These are phyloP conservation scores for Argynnis bischoffii DNA, from an alignment of 2,888 invertebrate species.

Conservation along the genomic window DNA sequence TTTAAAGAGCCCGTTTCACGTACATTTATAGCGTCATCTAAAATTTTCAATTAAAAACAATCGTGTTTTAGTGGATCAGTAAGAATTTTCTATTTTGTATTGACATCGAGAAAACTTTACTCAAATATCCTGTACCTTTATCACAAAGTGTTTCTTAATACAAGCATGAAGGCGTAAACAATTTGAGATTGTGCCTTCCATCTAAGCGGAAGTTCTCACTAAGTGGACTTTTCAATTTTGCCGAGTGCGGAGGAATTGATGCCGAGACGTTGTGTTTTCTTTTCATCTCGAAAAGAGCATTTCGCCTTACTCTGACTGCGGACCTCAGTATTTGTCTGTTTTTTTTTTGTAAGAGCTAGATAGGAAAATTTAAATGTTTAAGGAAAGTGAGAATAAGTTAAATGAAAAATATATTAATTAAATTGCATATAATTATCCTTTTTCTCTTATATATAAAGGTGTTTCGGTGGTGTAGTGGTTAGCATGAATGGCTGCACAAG, in stretches of 20 bases:
- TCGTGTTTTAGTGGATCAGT: slow-evolving; percentile 3
- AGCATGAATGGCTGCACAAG: too few relatives aligned
- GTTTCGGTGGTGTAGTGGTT: too few relatives aligned
- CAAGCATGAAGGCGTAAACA: slow-evolving; percentile 66
- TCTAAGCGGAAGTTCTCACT: slow-evolving; percentile 64
- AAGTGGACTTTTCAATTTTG: slow-evolving; percentile 77
- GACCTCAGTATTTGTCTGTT: slow-evolving; percentile 22
- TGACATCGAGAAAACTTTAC: slow-evolving; percentile 13
- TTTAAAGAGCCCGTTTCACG: too few relatives aligned
- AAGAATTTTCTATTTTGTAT: slow-evolving; percentile 11
- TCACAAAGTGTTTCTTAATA: slow-evolving; percentile 45
- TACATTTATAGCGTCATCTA: background rate
- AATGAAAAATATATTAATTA: too few relatives aligned
- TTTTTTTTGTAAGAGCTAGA: slow-evolving; percentile 9
- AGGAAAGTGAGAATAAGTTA: background rate
- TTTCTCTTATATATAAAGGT: too few relatives aligned
- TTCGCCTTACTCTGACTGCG: slow-evolving; percentile 44
- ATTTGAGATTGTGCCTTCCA: slow-evolving; percentile 67
- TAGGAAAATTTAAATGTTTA: slow-evolving; percentile 10
- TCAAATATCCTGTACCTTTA: slow-evolving; percentile 29
- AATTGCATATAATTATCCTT: too few relatives aligned
- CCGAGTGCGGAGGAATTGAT: slow-evolving; percentile 72
- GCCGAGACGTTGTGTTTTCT: slow-evolving; percentile 66
- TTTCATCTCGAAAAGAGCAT: slow-evolving; percentile 74
- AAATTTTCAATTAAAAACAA: background rate